Base-by-base conservation (phyloP, 2,113 vertebrate species). In the Actinemys pallida region DNA sequence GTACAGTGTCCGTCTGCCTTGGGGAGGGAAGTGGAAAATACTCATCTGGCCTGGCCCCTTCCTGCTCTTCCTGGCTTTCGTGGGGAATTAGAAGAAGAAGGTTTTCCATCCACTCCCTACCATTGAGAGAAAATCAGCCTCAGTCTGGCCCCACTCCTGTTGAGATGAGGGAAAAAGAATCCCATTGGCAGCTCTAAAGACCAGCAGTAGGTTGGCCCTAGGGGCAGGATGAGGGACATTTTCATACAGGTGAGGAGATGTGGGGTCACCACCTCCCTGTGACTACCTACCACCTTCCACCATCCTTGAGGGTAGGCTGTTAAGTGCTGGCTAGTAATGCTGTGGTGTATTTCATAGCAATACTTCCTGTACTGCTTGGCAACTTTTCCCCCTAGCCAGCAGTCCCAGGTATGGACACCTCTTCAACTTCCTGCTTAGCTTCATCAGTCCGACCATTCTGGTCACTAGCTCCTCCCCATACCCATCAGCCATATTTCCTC, bases 361-460 rank as follows among this genome's bases (percentile, higher is more conserved):
- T 45, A 76, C 11, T 76, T 76, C 24, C 39, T 76, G 72, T 42
- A 76, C 59, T 42, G 39, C 19, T 24, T 85, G 10, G n/a, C 56
- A 78, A 24, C 20, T 42, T 20, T 87, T 87, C 19, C 35, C 35
- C 20, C 2, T 5, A 1, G 31, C 0, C 0, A 2, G 14, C 14
- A 83, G 81, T 19, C 49, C 83, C 45, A 91, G 0, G 0, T 6
- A 9, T 49, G 45, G 86, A 42, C 54, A 24, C 25, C 20, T 0
- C 35, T 13, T 45, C 45, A 57, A 3, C 16, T 35, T 89, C 92
- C 80, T 14, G 35, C 4, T 69, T 69, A 54, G 22, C 56, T 95
- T 83, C 5, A 12, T 57, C 29, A 49, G 89, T 47, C 50, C 27
- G 4, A 49, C 87, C 53, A 57, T 86, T 54, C 22, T 84, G 84